Percentiles rank a stretch among this genome's conserved stretches.
phyloP scores from a whole-genome alignment of 2,797 vertebrate species.

The Gymnothorax reevesii region DNA sequence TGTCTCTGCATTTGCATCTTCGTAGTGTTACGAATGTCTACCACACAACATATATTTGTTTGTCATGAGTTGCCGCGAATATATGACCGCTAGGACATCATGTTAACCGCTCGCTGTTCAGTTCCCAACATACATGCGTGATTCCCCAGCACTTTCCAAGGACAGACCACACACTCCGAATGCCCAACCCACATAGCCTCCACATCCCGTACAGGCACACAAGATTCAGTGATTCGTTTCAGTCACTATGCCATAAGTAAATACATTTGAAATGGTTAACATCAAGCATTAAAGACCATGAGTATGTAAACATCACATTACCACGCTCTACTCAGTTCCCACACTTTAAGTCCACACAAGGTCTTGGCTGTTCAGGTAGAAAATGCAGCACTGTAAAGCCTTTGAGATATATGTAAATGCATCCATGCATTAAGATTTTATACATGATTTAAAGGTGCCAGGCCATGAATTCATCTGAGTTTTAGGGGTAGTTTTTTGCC shows the following conservation, averaged over 20 bases:
- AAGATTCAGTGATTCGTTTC: constrained; percentile 45
- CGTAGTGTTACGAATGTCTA: constrained; percentile 32
- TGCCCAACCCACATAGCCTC: constrained; percentile 22
- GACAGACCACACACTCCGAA: background rate
- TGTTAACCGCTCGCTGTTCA: constrained; percentile 52
- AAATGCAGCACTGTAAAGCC: constrained; percentile 21
- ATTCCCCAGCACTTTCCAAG: constrained; percentile 22
- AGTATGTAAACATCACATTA: constrained; percentile 46
- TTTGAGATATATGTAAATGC: background rate
- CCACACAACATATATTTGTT: constrained; percentile 35
- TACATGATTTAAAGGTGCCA: background rate
- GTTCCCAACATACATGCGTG: constrained; percentile 35
- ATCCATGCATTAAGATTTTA: background rate
- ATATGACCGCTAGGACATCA: constrained; percentile 48
- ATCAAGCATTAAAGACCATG: constrained; percentile 55
- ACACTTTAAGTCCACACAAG: constrained; percentile 1
- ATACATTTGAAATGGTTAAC: constrained; percentile 58
- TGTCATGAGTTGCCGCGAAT: constrained; percentile 6
- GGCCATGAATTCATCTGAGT: background rate
- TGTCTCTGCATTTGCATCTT: constrained; percentile 23
- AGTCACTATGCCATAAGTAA: constrained; percentile 33
- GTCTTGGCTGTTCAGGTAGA: background rate
- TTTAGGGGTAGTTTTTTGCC: background rate
- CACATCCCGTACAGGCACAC: background rate
- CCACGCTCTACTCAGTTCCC: constrained; percentile 15